Evolutionary conservation across 2,113 vertebrate species (phyloP), one percentile per base, ranked within the genome.

Genomic region (Oreotrochilus melanogaster): DNA sequence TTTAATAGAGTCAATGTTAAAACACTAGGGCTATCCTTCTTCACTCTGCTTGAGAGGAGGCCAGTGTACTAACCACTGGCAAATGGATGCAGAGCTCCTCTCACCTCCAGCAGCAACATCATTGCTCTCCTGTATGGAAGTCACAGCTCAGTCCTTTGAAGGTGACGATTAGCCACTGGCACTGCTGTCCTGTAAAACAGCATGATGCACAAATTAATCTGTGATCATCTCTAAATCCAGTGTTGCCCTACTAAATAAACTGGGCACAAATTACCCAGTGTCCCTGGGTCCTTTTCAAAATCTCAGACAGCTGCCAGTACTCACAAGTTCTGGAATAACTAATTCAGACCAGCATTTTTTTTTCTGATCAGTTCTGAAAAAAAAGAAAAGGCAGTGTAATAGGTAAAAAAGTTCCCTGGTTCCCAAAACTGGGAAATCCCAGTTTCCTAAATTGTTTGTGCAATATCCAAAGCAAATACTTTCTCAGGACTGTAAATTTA

Each of bases 81-180:
- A 74, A 4, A 7, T 10, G 45, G 53, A n/a, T 45, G 14, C 9
- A 4, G 0, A 2, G 57, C 16, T 76, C 0, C 27, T 58, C 47
- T 61, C 56, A 45, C 9, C 35, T 71, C 61, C 33, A 50, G 3
- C 50, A 37, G 11, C n/a, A 76, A 3, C 43, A 50, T 37, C 80
- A 4, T 3, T 60, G 54, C 25, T 33, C 3, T 69, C 33, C 42
- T 23, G 18, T n/a, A 30, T n/a, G 69, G 61, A 56, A 75, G 31
- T 61, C 74, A 43, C 2, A 2, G 70, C 48, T 81, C 15, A 7
- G 5, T 22, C 25, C 62, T 61, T 61, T 2, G 2, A 28, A 43
- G 14, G 35, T 62, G 47, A 43, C 42, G 39, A 10, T 23, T 75
- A 70, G 51, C 7, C 66, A 10, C n/a, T 45, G 42, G 22, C 51